These are phyloP conservation scores for Eira barbara DNA, from an alignment of 2,113 vertebrate genomes.

Conservation along the genomic window DNA sequence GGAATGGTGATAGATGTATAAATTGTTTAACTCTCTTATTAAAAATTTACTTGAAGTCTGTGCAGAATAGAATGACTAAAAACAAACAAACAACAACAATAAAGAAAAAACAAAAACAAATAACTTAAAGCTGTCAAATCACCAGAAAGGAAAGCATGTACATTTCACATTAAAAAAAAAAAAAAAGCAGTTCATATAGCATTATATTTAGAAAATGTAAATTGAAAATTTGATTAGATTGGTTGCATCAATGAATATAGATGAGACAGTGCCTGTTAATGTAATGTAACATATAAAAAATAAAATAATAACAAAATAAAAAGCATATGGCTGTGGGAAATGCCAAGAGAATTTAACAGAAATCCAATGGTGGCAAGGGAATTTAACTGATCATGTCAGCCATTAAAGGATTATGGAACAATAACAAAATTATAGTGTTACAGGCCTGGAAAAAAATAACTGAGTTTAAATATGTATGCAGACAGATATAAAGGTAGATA, in stretches of 20 bases:
- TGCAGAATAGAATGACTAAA: background rate
- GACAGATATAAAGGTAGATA: background rate
- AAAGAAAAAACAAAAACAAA: background rate
- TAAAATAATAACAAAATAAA: background rate
- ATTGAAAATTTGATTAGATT: background rate
- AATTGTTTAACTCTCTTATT: background rate
- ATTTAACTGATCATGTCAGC: background rate
- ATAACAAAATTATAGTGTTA: background rate
- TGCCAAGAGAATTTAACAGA: background rate
- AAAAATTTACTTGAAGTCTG: background rate
- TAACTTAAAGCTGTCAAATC: background rate
- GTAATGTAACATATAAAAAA: background rate
- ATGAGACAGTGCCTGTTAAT: background rate
- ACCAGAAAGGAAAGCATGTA: background rate
- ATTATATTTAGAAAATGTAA: background rate
- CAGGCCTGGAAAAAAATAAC: background rate
- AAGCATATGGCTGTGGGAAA: background rate
- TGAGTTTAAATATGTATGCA: background rate
- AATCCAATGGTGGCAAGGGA: background rate
- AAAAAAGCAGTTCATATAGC: background rate
- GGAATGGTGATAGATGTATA: background rate
- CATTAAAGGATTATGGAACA: background rate
- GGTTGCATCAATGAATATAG: background rate
- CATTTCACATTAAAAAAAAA: background rate
- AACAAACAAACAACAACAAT: background rate